phyloP scores from a whole-genome alignment of 2,113 vertebrate genomes.

The Dolichotis patagonum region DNA sequence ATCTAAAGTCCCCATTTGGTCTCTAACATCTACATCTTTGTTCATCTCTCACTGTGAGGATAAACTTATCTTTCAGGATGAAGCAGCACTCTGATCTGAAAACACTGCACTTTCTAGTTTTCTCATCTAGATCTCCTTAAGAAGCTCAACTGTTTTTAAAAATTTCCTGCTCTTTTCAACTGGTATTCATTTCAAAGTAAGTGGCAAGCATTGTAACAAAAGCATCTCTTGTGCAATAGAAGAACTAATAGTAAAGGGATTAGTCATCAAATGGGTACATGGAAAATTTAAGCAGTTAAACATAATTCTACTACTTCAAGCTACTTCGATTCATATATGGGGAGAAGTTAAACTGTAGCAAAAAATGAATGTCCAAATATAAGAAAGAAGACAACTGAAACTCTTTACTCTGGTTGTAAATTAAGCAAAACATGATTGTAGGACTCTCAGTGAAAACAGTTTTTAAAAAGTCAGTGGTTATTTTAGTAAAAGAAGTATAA shows the following conservation, averaged over 20 bases:
- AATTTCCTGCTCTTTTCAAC: neutral
- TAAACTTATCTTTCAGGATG: neutral
- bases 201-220: neutral
- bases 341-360: neutral
- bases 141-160: neutral
- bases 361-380: neutral
- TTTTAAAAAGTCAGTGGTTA: neutral
- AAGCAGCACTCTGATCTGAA: neutral
- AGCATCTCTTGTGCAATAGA: neutral
- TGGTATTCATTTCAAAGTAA: neutral
- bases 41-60: neutral
- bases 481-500: neutral
- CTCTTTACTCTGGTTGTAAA: neutral
- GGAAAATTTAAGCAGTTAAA: neutral
- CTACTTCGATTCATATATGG: neutral
- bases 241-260: neutral
- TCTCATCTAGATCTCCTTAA: neutral
- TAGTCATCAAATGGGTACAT: neutral
- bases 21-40: neutral
- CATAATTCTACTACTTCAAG: neutral
- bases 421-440: constrained; percentile 12
- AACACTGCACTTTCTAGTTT: neutral
- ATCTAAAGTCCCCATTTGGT: neutral
- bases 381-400: neutral
- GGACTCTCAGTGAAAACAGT: neutral